Conservation (phyloP, 2,888 invertebrate species). For the Drosophila meridionalis region DNA sequence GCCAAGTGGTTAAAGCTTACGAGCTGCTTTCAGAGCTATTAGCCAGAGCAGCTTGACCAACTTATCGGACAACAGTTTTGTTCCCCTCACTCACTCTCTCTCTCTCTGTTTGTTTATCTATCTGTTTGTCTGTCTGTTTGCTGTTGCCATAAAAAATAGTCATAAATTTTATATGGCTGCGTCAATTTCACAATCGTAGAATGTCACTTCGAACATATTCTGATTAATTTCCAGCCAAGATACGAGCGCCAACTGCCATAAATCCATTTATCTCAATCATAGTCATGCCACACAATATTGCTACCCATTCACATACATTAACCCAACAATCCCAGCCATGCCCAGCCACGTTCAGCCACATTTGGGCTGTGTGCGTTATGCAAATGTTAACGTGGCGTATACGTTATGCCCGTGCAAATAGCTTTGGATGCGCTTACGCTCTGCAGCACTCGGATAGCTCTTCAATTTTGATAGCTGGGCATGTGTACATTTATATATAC, state of each 20-base stretch:
- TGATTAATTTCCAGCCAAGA: slow-evolving; percentile 74
- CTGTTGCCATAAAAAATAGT: slow-evolving; percentile 46
- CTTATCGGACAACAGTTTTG: slow-evolving; percentile 32
- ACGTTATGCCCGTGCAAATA: slow-evolving; percentile 66
- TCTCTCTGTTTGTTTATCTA: neutral
- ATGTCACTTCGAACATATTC: slow-evolving; percentile 71
- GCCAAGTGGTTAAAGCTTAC: neutral
- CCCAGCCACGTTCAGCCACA: neutral
- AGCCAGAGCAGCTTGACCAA: slow-evolving; percentile 22
- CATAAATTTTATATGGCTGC: slow-evolving; percentile 69
- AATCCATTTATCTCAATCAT: slow-evolving; percentile 79
- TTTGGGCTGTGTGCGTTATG: slow-evolving; percentile 44
- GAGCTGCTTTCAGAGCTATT: slow-evolving; percentile 9
- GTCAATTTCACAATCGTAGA: slow-evolving; percentile 75
- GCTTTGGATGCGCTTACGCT: slow-evolving; percentile 29
- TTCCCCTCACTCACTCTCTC: neutral
- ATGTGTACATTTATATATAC: neutral
- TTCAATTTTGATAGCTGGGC: slow-evolving; percentile 15
- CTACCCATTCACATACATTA: slow-evolving; percentile 13
- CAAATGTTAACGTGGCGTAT: slow-evolving; percentile 74
- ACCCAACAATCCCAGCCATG: slow-evolving; percentile 3
- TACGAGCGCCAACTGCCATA: slow-evolving; percentile 62
- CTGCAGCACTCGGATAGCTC: slow-evolving; percentile 5
- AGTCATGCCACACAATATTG: slow-evolving; percentile 56
- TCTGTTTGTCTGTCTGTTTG: slow-evolving; percentile 13